Base-by-base conservation (phyloP, 2,113 vertebrate genomes). In the Chionomys nivalis region DNA sequence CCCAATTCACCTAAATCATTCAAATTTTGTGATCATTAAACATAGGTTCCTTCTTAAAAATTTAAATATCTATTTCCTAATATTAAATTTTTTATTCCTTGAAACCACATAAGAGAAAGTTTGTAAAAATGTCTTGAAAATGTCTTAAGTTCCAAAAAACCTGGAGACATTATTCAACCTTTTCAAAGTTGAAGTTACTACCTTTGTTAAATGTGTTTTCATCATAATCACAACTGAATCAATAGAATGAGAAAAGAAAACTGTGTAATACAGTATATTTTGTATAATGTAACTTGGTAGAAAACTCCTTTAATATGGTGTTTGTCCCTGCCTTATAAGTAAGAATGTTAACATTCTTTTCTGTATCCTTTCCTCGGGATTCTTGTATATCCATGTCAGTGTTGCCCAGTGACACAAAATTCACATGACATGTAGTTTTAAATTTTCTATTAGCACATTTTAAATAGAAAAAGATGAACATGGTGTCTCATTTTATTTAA, bases 201-300 rank as follows among this genome's bases (percentile, higher is more conserved):
- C 17, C 85, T 93, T 92, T 21, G 88, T 91, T 44, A 89, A 49
- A 89, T 17, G 82, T 52, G n/a, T 83, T 16, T 75, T 76, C 42
- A 76, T 14, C 39, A 87, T 93, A 92, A 78, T 87, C 33, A 49
- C 77, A 94, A 58, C 28, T 85, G 58, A 93, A 65, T 95, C 49
- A 93, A 73, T 83, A 86, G n/a, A 76, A 76, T 92, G 42, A 88
- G 26, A 44, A 93, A 82, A 93, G 65, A 94, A 92, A 94, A 87
- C 68, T 86, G 47, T 9, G 76, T 81, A 31, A 11, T 42, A 75
- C n/a, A 19, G 31, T 72, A 17, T 94, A 5, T 68, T 42, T 5
- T 39, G 0, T 94, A 10, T 90, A 44, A 70, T 52, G 39, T 88
- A 73, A 82, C 39, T 92, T n/a, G 82, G 13, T 78, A 79, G n/a